Percentiles rank a stretch among this genome's conserved stretches.
Conservation (phyloP, 1,140 invertebrate species). For the Watersipora subatra region DNA sequence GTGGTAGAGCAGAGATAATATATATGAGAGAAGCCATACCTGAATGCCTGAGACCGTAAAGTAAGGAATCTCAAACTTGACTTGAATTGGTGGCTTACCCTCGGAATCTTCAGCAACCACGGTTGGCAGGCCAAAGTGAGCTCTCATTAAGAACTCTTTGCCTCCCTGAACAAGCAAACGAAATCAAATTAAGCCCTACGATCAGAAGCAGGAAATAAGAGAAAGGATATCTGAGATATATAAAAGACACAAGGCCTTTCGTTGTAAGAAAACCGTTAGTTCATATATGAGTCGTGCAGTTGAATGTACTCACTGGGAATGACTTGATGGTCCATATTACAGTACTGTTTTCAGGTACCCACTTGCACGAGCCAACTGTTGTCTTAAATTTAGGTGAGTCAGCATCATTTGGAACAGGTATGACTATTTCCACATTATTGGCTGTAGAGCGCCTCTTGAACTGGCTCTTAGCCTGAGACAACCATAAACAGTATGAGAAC, state of each 20-base stretch:
- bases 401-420: conserved; percentile 93
- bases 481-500: neutral
- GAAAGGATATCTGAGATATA: neutral
- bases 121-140: conserved; percentile 96
- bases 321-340: conserved; percentile 99
- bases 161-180: conserved; percentile 52
- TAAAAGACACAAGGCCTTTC: neutral
- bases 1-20: too few relatives aligned
- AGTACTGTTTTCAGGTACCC: conserved; percentile 91
- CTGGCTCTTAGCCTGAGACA: conserved; percentile 73
- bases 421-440: conserved; percentile 98
- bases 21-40: too few relatives aligned
- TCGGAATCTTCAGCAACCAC: conserved; percentile 85
- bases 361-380: conserved; percentile 91
- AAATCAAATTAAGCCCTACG: neutral
- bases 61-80: conserved; percentile 99
- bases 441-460: conserved; percentile 95
- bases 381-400: conserved; percentile 99
- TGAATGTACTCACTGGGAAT: conserved; percentile 71
- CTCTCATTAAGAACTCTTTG: conserved; percentile 97
- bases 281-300: too few relatives aligned
- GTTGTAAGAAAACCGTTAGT: too few relatives aligned
- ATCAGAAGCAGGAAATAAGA: neutral
- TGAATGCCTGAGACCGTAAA: conserved; percentile 99
- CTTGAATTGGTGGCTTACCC: conserved; percentile 93